Conservation (phyloP, 2,888 invertebrate genomes). For the Drosophila mercatorum region DNA sequence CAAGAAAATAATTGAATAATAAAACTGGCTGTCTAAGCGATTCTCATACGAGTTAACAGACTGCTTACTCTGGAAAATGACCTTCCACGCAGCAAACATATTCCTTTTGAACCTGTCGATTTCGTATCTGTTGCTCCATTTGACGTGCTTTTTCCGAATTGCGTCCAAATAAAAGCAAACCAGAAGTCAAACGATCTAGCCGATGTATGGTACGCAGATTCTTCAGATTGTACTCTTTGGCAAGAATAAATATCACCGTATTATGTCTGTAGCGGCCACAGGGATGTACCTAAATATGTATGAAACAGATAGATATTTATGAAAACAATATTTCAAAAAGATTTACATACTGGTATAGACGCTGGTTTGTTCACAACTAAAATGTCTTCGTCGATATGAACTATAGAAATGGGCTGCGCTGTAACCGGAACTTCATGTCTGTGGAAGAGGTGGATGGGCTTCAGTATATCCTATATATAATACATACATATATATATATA, state of each 20-base stretch:
- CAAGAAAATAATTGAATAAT: neutral
- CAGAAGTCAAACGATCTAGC: slow-evolving; percentile 97
- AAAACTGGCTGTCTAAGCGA: neutral
- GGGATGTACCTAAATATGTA: slow-evolving; percentile 92
- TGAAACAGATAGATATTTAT: neutral
- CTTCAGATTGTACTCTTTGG: slow-evolving; percentile 96
- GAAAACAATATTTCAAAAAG: neutral
- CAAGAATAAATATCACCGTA: slow-evolving; percentile 97
- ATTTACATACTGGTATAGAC: slow-evolving; percentile 96
- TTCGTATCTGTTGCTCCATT: slow-evolving; percentile 97
- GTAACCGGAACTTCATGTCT: slow-evolving; percentile 99
- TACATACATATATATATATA: too few species aligned
- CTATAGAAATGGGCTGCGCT: slow-evolving; percentile 96
- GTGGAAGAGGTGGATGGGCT: slow-evolving; percentile 85
- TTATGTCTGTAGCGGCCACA: slow-evolving; percentile 99
- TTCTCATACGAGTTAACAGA: neutral
- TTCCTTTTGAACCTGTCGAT: slow-evolving; percentile 95
- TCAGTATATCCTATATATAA: slow-evolving; percentile 52
- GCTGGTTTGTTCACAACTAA: slow-evolving; percentile 99
- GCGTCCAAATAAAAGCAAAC: slow-evolving; percentile 94
- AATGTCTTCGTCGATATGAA: slow-evolving; percentile 98
- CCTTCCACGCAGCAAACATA: slow-evolving; percentile 98
- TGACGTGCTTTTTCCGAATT: slow-evolving; percentile 96
- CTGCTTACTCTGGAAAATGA: slow-evolving; percentile 92
- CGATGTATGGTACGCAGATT: slow-evolving; percentile 97